These are phyloP conservation scores for Coleophora deauratella DNA, from an alignment of 2,888 invertebrate species.

Conservation along the genomic window DNA sequence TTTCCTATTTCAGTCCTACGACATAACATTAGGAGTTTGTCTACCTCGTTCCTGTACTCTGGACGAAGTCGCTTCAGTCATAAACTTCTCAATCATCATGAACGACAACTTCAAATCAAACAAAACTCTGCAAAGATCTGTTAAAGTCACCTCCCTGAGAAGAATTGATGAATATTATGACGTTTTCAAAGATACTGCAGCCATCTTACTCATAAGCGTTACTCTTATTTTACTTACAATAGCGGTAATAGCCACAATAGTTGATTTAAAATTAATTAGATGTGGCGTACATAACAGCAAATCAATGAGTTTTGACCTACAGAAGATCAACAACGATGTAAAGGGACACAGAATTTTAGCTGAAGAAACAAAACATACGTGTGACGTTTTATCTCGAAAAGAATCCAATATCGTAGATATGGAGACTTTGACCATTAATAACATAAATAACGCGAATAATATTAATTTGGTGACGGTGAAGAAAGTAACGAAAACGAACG, in stretches of 20 bases:
- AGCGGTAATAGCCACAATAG: constrained; percentile 51
- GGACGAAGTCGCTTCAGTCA: constrained; percentile 53
- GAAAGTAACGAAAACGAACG: constrained; percentile 30
- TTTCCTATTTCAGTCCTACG: constrained; percentile 42
- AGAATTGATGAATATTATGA: constrained; percentile 36
- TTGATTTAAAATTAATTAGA: constrained; percentile 53
- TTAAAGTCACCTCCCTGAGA: constrained; percentile 40
- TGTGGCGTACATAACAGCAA: constrained; percentile 33
- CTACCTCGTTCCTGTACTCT: constrained; percentile 58
- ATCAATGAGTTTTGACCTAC: constrained; percentile 50
- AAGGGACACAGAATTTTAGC: constrained; percentile 13
- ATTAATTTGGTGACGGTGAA: constrained; percentile 43
- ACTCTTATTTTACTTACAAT: constrained; percentile 38
- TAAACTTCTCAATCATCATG: constrained; percentile 64
- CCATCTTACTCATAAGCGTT: constrained; percentile 37
- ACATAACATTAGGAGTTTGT: constrained; percentile 57
- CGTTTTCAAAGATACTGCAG: constrained; percentile 38
- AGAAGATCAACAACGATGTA: constrained; percentile 35
- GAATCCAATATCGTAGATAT: constrained; percentile 21
- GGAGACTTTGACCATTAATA: constrained; percentile 27
- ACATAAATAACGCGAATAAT: constrained; percentile 32
- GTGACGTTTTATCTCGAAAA: constrained; percentile 15
- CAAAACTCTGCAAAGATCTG: constrained; percentile 42
- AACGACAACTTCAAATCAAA: constrained; percentile 53
- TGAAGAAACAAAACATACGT: constrained; percentile 26